These are phyloP conservation scores for Microcebus tavaratra DNA, from an alignment of 2,113 vertebrate species.

Conservation along the genomic window DNA sequence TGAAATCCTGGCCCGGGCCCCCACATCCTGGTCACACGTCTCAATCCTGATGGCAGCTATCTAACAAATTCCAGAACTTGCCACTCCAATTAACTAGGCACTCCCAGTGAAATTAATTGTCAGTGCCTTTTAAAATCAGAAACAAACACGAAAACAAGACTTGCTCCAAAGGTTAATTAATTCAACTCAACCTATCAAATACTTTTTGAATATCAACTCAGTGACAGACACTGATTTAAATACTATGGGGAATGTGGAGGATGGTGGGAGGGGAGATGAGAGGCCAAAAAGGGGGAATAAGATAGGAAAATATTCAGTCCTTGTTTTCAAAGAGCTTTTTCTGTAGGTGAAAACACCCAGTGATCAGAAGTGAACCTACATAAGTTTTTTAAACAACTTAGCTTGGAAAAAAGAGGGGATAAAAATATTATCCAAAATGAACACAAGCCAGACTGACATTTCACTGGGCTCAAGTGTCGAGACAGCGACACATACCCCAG, in stretches of 20 bases:
- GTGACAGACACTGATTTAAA: constrained; percentile 2
- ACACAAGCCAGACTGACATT: constrained; percentile 37
- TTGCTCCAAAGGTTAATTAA: constrained; percentile 64
- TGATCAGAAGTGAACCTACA: background rate
- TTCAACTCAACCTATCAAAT: background rate
- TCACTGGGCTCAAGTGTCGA: constrained; percentile 33
- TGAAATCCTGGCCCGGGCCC: rapidly evolving
- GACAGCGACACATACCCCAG: background rate
- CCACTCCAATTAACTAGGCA: background rate
- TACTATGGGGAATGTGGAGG: background rate
- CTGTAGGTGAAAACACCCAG: constrained; percentile 11
- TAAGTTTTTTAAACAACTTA: constrained; percentile 16
- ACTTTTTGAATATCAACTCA: constrained; percentile 25
- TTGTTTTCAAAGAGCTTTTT: background rate
- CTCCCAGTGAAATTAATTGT: constrained; percentile 39
- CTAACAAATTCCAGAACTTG: background rate
- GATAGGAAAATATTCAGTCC: background rate
- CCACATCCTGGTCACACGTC: background rate
- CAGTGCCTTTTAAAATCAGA: constrained; percentile 53
- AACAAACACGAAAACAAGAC: constrained; percentile 46
- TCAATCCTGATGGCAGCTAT: background rate
- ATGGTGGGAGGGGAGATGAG: background rate
- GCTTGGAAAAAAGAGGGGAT: background rate
- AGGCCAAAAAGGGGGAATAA: background rate
- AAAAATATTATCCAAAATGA: constrained; percentile 41